These are phyloP conservation scores for Rhinichthys osculus DNA, from an alignment of 2,797 vertebrate genomes.

Conservation along the genomic window DNA sequence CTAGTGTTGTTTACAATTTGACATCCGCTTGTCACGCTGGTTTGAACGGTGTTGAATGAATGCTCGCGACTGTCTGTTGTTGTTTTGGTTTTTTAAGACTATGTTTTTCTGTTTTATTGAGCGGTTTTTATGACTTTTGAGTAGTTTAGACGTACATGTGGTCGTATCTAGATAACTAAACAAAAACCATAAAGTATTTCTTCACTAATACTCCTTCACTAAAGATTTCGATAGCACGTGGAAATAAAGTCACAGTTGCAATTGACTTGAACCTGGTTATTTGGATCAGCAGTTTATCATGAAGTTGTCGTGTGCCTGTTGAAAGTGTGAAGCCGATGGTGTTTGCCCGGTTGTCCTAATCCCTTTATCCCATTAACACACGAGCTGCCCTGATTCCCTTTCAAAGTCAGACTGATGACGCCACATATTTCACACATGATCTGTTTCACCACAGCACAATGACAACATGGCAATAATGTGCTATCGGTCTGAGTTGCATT, in stretches of 20 bases:
- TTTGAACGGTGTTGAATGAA: not conserved
- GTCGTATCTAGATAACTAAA: not conserved
- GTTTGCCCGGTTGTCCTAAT: not conserved
- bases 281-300: not conserved
- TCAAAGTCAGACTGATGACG: conserved; percentile 1
- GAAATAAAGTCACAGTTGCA: not conserved
- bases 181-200: too few relatives aligned
- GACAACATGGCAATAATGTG: not conserved
- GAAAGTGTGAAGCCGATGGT: not conserved
- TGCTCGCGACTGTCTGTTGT: not conserved
- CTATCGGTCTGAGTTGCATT: not conserved
- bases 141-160: not conserved
- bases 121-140: not conserved
- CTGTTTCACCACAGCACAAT: not conserved
- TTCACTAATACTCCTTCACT: not conserved
- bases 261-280: not conserved
- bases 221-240: not conserved
- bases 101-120: not conserved
- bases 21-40: not conserved
- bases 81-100: not conserved
- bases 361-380: conserved; percentile 23
- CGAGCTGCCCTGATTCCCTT: not conserved
- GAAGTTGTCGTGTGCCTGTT: not conserved
- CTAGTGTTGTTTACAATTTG: not conserved
- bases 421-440: conserved; percentile 9